Evolutionary conservation across 2,888 invertebrate species (phyloP).

Genomic region (Erynnis tages): DNA sequence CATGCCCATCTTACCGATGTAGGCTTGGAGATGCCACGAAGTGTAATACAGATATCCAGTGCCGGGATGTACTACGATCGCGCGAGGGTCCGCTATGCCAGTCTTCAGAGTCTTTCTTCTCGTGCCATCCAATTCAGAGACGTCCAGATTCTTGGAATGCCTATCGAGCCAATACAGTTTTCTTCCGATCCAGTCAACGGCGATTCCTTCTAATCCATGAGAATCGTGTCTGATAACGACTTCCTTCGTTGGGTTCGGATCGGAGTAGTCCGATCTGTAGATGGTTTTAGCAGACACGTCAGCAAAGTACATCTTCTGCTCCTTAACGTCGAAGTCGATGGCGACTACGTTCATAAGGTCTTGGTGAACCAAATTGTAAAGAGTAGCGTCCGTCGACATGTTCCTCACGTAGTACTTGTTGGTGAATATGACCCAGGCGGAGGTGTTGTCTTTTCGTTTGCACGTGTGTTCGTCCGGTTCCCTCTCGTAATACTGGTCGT

Average conservation of each 20-base stretch:
- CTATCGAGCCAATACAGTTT: constrained; percentile 99
- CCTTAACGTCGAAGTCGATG: constrained; percentile 93
- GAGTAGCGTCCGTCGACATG: constrained; percentile 93
- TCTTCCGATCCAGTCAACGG: constrained; percentile 97
- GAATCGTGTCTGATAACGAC: constrained; percentile 95
- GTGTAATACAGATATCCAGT: constrained; percentile 96
- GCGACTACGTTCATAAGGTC: constrained; percentile 98
- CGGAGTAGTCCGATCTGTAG: constrained; percentile 85
- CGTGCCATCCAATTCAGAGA: constrained; percentile 95
- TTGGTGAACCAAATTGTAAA: constrained; percentile 94
- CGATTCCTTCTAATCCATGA: constrained; percentile 97
- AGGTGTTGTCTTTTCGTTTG: constrained; percentile 90
- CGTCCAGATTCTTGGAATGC: constrained; percentile 96
- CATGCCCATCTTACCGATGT: constrained; percentile 98
- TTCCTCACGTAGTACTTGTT: constrained; percentile 99
- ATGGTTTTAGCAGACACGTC: constrained; percentile 98
- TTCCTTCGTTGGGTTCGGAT: constrained; percentile 85
- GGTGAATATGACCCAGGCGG: constrained; percentile 95
- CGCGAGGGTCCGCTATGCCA: constrained; percentile 95
- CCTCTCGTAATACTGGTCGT: constrained; percentile 93
- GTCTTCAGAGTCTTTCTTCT: constrained; percentile 93
- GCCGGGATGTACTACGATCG: constrained; percentile 96
- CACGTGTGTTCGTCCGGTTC: constrained; percentile 93
- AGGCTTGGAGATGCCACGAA: constrained; percentile 97
- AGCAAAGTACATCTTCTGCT: constrained; percentile 95